Base-by-base conservation (phyloP, 2,797 vertebrate species). In the Vespertilio murinus region DNA sequence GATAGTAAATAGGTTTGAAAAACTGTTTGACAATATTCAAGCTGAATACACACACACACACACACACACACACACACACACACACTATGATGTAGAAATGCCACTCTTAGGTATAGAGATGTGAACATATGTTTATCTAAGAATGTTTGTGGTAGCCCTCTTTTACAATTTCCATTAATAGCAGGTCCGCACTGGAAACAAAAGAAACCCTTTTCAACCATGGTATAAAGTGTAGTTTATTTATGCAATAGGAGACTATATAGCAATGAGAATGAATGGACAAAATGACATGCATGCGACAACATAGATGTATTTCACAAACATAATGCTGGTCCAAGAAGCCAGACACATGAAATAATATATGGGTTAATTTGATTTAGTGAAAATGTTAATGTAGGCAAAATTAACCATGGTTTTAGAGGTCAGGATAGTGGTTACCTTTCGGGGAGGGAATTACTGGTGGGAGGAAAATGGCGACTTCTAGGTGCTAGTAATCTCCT, bases 241-340 rank as follows among this genome's bases (percentile, higher is more conserved):
- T 93, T 49, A 61, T 42, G 22, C 3, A 47, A 7, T 33, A 38
- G 25, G 10, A 47, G 40, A 59, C n/a, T 73, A n/a, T 42, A 17
- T 5, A 80, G 17, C 14, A 77, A 8, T 33, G 70, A 67, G 9
- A 61, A 52, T 71, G 20, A 86, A 52, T 54, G 35, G 54, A 12
- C 7, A 88, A 65, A 85, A 69, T n/a, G 49, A 33, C 12, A 54
- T 73, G 35, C 18, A 25, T 33, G 10, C 2, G n/a, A 47, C 47
- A 81, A 16, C 17, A 42, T 88, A 45, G 52, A 28, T 75, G 49
- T 56, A 84, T 33, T 90, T 70, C 23, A 69, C 22, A 80, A 84
- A 85, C 6, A 14, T 45, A 42, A 35, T 64, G 47, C 73, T 47
- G 22, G 42, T 45, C 25, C 9, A 88, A 69, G 49, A 91, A 91